Evolutionary conservation across 2,113 vertebrate genomes (phyloP).

Genomic region (Orycteropus afer): DNA sequence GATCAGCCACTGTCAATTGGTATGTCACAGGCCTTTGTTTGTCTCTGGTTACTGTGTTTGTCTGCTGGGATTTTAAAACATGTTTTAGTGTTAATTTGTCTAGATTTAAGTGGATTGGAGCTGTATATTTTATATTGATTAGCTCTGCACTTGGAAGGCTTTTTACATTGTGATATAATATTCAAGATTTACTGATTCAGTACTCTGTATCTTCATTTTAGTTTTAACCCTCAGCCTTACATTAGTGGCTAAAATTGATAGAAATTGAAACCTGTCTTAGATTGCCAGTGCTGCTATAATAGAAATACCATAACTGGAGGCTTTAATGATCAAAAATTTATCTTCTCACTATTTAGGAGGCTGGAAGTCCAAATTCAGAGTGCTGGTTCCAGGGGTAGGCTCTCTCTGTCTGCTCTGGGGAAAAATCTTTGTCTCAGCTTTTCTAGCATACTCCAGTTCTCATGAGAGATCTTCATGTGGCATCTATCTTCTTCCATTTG

Average conservation of each 20-base stretch:
- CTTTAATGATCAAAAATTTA: no score
- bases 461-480: no score
- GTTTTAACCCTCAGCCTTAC: neutral
- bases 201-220: neutral
- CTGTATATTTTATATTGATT: neutral
- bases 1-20: neutral
- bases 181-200: neutral
- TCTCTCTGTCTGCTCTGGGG: no score
- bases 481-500: no score
- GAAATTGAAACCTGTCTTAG: neutral
- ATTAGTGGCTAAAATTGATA: neutral
- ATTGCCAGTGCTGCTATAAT: no score
- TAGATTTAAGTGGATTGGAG: neutral
- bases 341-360: no score
- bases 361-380: no score
- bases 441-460: no score
- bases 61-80: neutral
- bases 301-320: no score
- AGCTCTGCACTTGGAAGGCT: neutral
- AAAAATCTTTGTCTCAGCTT: no score
- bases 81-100: slow-evolving; percentile 21
- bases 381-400: no score
- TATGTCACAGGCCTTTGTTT: neutral
- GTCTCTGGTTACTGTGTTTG: neutral
- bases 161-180: neutral